A percentile compares a stretch with the other conserved stretches of the same genome.
phyloP scores from a whole-genome alignment of 2,888 invertebrate species.

The Danaus chrysippus region DNA sequence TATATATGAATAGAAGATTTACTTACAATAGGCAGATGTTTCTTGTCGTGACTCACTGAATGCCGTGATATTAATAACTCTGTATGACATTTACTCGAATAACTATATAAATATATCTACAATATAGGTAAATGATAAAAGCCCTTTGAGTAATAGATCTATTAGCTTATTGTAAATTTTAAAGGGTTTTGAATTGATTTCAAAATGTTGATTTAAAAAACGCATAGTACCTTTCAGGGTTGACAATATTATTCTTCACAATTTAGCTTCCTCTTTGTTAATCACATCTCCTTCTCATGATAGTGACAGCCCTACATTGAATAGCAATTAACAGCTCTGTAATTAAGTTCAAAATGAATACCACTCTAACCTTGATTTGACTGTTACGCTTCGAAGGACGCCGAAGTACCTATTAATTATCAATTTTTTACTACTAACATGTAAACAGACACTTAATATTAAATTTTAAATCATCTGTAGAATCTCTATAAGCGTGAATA shows the following conservation, averaged over 20 bases:
- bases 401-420: conserved; percentile 34
- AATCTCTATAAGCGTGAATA: too few relatives aligned
- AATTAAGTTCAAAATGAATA: conserved; percentile 7
- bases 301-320: not conserved
- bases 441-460: not conserved
- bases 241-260: too few relatives aligned
- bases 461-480: not conserved
- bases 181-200: too few relatives aligned
- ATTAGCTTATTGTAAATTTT: too few relatives aligned
- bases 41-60: conserved; percentile 17
- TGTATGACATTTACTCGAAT: not conserved
- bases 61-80: conserved; percentile 8
- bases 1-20: conserved; percentile 20
- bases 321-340: not conserved
- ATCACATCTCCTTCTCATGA: not conserved
- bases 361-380: conserved; percentile 46
- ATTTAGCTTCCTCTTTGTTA: too few relatives aligned
- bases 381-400: conserved; percentile 46
- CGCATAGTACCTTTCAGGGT: too few relatives aligned
- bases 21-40: conserved; percentile 20
- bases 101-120: not conserved
- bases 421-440: not conserved
- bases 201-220: too few relatives aligned
- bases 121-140: too few relatives aligned
- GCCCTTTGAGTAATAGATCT: too few relatives aligned